phyloP scores from a whole-genome alignment of 2,113 vertebrate species.

The Rafetus swinhoei region DNA sequence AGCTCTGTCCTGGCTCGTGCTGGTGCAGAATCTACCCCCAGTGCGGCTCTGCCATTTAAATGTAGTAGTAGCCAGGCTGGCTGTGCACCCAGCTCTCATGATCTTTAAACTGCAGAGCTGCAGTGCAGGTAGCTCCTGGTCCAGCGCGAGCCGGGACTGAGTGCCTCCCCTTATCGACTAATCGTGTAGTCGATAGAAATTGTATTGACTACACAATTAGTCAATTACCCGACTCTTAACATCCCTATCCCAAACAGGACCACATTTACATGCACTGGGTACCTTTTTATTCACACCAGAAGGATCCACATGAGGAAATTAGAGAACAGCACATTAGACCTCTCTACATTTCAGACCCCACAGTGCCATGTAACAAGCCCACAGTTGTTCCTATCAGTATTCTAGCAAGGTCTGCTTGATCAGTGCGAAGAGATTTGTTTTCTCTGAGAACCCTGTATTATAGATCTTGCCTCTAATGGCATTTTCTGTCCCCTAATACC shows the following conservation, averaged over 20 bases:
- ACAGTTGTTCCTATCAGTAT: neutral
- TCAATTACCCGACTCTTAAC: no score
- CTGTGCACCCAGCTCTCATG: no score
- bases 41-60: no score
- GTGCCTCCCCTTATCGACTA: no score
- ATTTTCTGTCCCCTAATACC: neutral
- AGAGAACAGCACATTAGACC: neutral
- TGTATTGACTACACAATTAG: no score
- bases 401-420: neutral
- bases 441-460: slow-evolving; percentile 3
- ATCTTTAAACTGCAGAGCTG: no score
- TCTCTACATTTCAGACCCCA: neutral
- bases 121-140: no score
- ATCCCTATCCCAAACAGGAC: neutral
- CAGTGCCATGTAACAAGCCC: neutral
- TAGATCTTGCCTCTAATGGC: neutral
- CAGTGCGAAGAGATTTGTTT: neutral
- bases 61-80: no score
- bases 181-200: no score
- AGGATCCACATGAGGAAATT: neutral
- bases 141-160: no score
- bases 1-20: no score
- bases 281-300: neutral
- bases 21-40: no score
- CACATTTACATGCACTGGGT: neutral